A percentile compares a stretch with the other conserved stretches of the same genome.
phyloP scores from a whole-genome alignment of 1,140 invertebrate species.

The Meloidogyne floridensis region DNA sequence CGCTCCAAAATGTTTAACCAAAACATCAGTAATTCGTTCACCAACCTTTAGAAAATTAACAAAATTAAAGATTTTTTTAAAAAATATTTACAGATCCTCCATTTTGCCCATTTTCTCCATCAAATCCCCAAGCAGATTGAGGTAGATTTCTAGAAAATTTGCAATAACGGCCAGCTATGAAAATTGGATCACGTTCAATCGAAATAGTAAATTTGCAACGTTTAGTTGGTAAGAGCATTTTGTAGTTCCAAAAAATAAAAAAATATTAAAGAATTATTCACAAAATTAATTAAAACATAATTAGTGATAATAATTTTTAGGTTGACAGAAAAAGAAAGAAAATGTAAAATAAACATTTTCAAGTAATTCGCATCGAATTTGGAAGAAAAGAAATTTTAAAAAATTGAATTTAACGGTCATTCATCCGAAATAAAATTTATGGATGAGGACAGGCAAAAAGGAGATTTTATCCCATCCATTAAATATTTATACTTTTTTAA shows the following conservation, averaged over 20 bases:
- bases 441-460: too few relatives aligned
- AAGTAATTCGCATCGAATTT: too few relatives aligned
- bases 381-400: too few relatives aligned
- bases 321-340: too few relatives aligned
- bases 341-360: too few relatives aligned
- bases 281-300: background rate
- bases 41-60: constrained; percentile 49
- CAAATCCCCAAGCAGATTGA: constrained; percentile 56
- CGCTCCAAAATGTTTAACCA: constrained; percentile 49
- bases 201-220: constrained; percentile 34
- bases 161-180: constrained; percentile 60
- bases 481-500: too few relatives aligned
- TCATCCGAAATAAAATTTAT: too few relatives aligned
- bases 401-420: too few relatives aligned
- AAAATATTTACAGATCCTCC: constrained; percentile 6
- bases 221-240: constrained; percentile 39
- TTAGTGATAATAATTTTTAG: too few relatives aligned
- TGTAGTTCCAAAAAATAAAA: constrained; percentile 45
- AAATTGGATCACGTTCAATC: constrained; percentile 57
- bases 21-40: constrained; percentile 48
- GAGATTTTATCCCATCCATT: too few relatives aligned
- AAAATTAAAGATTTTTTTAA: background rate
- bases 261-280: too few relatives aligned
- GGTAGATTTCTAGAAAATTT: constrained; percentile 60
- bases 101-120: constrained; percentile 25